Percentiles rank a stretch among this genome's conserved stretches.
phyloP scores from a whole-genome alignment of 2,888 invertebrate species.

The Thera obeliscata region DNA sequence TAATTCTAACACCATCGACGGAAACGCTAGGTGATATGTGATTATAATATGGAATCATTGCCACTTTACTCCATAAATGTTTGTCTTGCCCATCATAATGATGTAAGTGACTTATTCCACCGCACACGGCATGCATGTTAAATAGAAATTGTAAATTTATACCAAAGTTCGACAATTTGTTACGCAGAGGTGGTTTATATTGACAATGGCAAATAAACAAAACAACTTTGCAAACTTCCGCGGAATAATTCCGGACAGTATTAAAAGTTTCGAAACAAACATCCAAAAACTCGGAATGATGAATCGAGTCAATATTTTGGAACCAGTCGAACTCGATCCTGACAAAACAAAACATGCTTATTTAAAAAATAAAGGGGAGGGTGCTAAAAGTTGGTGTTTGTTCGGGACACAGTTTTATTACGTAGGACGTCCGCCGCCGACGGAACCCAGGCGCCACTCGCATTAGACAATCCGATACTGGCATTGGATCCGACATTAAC shows the following conservation, averaged over 20 bases:
- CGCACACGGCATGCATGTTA: conserved; percentile 50
- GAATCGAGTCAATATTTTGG: conserved; percentile 66
- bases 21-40: conserved; percentile 78
- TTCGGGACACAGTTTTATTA: conserved; percentile 77
- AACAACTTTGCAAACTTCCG: conserved; percentile 29
- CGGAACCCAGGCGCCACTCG: conserved; percentile 77
- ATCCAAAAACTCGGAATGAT: conserved; percentile 38
- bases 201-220: conserved; percentile 31
- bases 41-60: conserved; percentile 80
- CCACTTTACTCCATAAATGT: conserved; percentile 73
- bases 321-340: conserved; percentile 62
- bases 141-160: conserved; percentile 30
- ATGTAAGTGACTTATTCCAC: conserved; percentile 61
- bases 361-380: conserved; percentile 75
- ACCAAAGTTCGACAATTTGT: conserved; percentile 30
- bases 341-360: conserved; percentile 72
- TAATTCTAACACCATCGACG: conserved; percentile 82
- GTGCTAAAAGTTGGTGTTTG: conserved; percentile 76
- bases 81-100: conserved; percentile 66
- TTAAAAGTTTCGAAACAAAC: conserved; percentile 39
- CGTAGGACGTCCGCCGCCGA: conserved; percentile 67
- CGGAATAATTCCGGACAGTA: conserved; percentile 35
- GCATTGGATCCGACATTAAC: conserved; percentile 76
- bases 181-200: conserved; percentile 25
- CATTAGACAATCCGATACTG: conserved; percentile 79